Evolutionary conservation across 2,113 vertebrate genomes (phyloP), one percentile per base, ranked within the genome.

Genomic region (Lagopus muta): DNA sequence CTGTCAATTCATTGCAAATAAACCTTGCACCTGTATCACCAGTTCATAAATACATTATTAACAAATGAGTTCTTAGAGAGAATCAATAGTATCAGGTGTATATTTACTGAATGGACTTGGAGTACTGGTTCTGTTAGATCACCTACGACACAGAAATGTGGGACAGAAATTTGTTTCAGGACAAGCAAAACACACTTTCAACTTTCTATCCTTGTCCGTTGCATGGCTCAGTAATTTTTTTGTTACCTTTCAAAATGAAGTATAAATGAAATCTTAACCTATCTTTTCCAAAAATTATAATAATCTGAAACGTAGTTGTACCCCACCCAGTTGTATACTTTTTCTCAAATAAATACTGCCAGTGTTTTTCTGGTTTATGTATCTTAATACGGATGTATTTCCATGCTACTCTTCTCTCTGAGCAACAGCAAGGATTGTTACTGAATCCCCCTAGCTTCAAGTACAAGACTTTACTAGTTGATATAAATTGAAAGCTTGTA

Each of bases 1-100:
- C 24, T 11, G n/a, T 65, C 18, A 50, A 7, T 79, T 62, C 9
- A 25, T 36, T 28, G 4, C 9, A 64, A 78, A 71, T 55, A 71
- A 34, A 24, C 2, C 13, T 16, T 36, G 12, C 8, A 32, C 6
- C 34, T 64, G 8, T 1, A 36, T 4, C 14, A 38, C 2, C 10
- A 36, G 6, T 34, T 27, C 47, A 50, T 67, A 89, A 86, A 61
- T 2, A 42, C 78, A 30, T 48, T 11, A 38, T 7, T 36, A 18
- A 32, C 4, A 6, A 30, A 8, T 5, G 6, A 21, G 38, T 55
- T 20, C 32, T 86, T 30, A 86, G 55, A 72, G 25, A 50, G 4
- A 86, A 50, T 1, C 20, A 20, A 42, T 73, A 12, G 10, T 6
- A 2, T 6, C 11, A 24, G 2, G 15, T 21, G 36, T 28, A 38